Conservation (phyloP, 92 coral and sea anemone species). For the Chrysogorgia sp. region DNA sequence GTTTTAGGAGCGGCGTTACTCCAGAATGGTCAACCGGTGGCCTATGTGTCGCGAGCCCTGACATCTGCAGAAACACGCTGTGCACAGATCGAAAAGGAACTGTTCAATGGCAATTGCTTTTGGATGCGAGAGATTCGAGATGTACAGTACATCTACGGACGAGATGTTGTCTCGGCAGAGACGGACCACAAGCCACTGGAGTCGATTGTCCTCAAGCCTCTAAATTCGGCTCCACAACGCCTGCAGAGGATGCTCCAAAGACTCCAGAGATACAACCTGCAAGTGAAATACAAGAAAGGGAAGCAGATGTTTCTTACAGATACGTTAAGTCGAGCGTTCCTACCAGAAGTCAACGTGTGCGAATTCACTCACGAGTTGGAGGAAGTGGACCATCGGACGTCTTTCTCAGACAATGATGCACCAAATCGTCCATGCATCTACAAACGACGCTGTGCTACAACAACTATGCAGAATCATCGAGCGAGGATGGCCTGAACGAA, state of each 20-base stretch:
- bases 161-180: constrained; percentile 39
- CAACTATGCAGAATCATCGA: constrained; percentile 40
- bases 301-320: constrained; percentile 58
- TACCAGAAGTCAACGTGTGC: constrained; percentile 50
- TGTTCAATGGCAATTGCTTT: constrained; percentile 50
- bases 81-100: constrained; percentile 60
- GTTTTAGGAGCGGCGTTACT: constrained; percentile 49
- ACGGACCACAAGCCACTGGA: constrained; percentile 63
- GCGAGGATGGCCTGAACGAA: constrained; percentile 55
- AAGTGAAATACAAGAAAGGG: constrained; percentile 56
- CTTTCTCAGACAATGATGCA: constrained; percentile 48
- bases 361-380: constrained; percentile 47
- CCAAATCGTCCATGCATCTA: constrained; percentile 50
- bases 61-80: constrained; percentile 59
- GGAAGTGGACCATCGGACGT: constrained; percentile 41
- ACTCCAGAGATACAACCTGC: constrained; percentile 58
- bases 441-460: constrained; percentile 42
- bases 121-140: constrained; percentile 45
- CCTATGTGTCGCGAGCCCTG: constrained; percentile 59
- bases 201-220: constrained; percentile 48
- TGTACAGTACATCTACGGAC: constrained; percentile 46
- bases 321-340: constrained; percentile 61
- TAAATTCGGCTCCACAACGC: constrained; percentile 45
- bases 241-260: constrained; percentile 58
- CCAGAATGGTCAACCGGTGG: constrained; percentile 64